phyloP scores from a whole-genome alignment of 2,113 vertebrate genomes.

The Menura novaehollandiae region DNA sequence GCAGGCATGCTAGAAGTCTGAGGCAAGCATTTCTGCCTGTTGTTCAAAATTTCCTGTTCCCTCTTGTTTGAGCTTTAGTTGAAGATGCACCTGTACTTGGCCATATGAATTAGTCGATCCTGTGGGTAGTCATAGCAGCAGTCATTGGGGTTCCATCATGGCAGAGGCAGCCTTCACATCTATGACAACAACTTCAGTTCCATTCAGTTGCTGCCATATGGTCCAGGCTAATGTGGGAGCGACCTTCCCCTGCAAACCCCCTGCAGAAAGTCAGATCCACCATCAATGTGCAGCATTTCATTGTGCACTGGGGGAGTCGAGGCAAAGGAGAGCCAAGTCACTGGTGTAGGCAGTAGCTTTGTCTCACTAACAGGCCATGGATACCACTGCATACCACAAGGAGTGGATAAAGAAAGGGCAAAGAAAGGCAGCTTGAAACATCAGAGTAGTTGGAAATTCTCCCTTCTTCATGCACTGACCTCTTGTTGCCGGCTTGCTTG shows the following conservation, averaged over 20 bases:
- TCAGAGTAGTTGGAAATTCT: not conserved
- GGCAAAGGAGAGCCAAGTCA: not conserved
- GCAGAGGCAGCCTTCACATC: not conserved
- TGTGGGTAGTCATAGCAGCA: not conserved
- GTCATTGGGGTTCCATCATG: not conserved
- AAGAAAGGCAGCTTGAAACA: not conserved
- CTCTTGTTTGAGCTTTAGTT: not conserved
- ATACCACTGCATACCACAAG: not conserved
- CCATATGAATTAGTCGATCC: accelerated
- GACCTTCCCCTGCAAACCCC: slow-evolving; percentile 19
- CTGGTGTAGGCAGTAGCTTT: not conserved
- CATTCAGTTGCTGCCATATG: not conserved
- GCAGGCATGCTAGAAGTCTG: not conserved
- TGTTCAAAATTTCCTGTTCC: not conserved
- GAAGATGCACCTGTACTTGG: not conserved
- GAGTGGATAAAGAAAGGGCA: not conserved
- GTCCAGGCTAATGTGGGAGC: not conserved
- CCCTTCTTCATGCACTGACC: not conserved
- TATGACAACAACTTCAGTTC: not conserved
- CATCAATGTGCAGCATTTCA: not conserved
- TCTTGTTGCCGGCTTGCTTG: not conserved
- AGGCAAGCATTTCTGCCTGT: not conserved
- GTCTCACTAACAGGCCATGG: not conserved
- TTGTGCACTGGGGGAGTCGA: not conserved
- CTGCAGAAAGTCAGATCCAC: slow-evolving; percentile 17